Conservation (phyloP, 2,797 vertebrate genomes). For the Melanitta fusca region DNA sequence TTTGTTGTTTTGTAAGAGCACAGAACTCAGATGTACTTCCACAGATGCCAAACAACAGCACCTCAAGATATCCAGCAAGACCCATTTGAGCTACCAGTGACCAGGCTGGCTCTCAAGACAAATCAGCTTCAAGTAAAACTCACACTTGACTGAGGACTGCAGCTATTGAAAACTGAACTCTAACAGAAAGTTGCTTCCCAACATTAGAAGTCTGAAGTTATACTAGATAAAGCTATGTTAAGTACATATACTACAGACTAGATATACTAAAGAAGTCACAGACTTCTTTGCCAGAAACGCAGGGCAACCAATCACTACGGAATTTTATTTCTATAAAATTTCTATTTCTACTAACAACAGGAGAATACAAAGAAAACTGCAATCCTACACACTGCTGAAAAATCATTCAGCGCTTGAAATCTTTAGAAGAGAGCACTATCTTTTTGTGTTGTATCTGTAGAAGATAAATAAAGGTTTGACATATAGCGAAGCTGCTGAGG, state of each 20-base stretch:
- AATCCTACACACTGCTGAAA: background rate
- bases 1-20: background rate
- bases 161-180: background rate
- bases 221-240: background rate
- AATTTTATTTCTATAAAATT: background rate
- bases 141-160: background rate
- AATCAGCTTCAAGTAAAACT: background rate
- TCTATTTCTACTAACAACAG: background rate
- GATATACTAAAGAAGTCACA: too few species aligned
- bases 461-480: background rate
- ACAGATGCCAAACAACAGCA: background rate
- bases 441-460: background rate
- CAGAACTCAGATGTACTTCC: background rate
- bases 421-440: background rate
- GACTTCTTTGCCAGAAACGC: background rate
- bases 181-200: background rate
- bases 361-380: background rate
- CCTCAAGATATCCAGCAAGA: background rate
- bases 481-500: background rate
- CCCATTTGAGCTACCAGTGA: background rate
- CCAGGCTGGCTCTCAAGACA: background rate
- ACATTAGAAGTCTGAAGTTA: background rate
- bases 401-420: background rate
- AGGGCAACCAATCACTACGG: fast-evolving
- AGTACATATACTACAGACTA: too few species aligned